Base-by-base conservation (phyloP, 2,113 vertebrate genomes). In the Monarcha castaneiventris region DNA sequence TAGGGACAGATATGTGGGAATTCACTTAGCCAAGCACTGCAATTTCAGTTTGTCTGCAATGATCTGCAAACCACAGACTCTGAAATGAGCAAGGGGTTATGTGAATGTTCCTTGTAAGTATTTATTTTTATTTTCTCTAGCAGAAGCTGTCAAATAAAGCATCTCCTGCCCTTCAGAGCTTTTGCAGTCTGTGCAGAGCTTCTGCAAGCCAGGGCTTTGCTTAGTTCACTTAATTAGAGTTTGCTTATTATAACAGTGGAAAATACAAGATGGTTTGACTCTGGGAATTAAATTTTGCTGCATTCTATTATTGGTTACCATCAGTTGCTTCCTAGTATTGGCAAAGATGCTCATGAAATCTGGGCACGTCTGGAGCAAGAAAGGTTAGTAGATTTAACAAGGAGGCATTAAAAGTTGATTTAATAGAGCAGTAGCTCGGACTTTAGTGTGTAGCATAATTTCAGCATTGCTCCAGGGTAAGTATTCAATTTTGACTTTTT, bases 31-130 rank as follows among this genome's bases (percentile, higher is more conserved):
- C 81, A 85, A 91, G 63, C 56, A 89, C 15, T 85, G 74, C 87
- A 91, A 52, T 94, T 95, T 87, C 81, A 92, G 90, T 92, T 94
- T 29, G 19, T 92, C 78, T 94, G 67, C 79, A 86, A 64, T 52
- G 76, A 93, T 91, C 67, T 95, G 78, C 87, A 97, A 97, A 96
- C 96, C 95, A 96, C 95, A 96, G 74, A 90, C 84, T 85, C 84
- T 74, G 66, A 96, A 97, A 95, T 87, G 94, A 93, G 72, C 94
- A 94, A 93, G 33, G 80, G 93, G 93, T 94, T 96, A 96, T 97
- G 92, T 94, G 97, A 95, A 96, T 59, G 82, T 96, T 96, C 81
- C 9, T 0, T 84, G 4, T 78, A 74, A 96, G 78, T 87, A 93
- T 94, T 94, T 95, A 72, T 87, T 95, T 96, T 85, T 94, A 74